Evolutionary conservation across 2,113 vertebrate genomes (phyloP).

Genomic region (Stegastes partitus): DNA sequence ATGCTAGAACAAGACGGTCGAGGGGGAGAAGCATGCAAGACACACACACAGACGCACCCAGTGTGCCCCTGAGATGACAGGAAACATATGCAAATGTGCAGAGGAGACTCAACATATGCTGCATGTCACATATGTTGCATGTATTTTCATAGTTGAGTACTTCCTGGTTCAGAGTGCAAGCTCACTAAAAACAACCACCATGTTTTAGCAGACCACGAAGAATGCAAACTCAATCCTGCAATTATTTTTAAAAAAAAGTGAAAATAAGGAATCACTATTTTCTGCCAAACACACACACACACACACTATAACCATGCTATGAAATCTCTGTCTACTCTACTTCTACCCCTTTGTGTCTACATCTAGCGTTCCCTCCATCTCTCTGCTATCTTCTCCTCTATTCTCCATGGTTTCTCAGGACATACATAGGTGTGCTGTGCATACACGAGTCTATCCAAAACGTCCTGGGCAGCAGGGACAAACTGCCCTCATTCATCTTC

Average conservation of each 20-base stretch:
- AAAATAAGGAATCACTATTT: too few species aligned
- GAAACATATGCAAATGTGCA: constrained; percentile 15
- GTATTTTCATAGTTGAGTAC: too few species aligned
- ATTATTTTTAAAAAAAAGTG: too few species aligned
- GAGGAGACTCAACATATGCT: constrained; percentile 7
- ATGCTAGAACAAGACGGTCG: constrained; percentile 43
- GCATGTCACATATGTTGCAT: neutral
- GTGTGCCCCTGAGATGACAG: constrained; percentile 21
- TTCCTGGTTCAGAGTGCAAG: too few species aligned
- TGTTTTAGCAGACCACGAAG: too few species aligned
- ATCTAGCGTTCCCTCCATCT: constrained; percentile 29
- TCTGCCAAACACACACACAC: too few species aligned
- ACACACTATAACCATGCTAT: constrained; percentile 33
- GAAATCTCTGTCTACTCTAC: constrained; percentile 21
- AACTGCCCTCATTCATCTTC: constrained; percentile 74
- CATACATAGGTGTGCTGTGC: constrained; percentile 19
- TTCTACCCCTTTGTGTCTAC: neutral
- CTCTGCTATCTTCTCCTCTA: constrained; percentile 19
- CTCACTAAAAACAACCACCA: too few species aligned
- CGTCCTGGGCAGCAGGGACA: constrained; percentile 64
- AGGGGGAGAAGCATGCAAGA: constrained; percentile 39
- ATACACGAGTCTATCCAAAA: constrained; percentile 48
- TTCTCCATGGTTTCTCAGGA: constrained; percentile 27
- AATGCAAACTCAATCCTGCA: too few species aligned
- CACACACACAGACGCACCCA: constrained; percentile 24